Base-by-base conservation (phyloP, 2,797 vertebrate species). In the Anableps anableps region DNA sequence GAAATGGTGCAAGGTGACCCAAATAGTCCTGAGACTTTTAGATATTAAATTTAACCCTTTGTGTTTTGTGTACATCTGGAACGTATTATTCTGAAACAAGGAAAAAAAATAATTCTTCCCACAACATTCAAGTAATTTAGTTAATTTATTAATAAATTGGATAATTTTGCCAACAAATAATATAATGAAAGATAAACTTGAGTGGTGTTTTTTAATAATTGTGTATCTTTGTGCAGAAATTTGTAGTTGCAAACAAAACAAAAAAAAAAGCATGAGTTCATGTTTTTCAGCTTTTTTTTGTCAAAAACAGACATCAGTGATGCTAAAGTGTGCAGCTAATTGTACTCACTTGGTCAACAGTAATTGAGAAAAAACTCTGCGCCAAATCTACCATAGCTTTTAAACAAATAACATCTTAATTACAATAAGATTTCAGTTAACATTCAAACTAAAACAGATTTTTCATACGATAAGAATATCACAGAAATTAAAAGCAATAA, bases 151-250 rank as follows among this genome's bases (percentile, higher is more conserved):
- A 80, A 85, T 89, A 82, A 86, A 80, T 89, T 73, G 81, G 64
- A 76, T 45, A 87, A 83, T 85, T 1, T 86, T 92, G 91, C 88
- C 90, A 93, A 94, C 92, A 90, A 93, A 92, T 91, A 74, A 47
- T 55, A 2, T 58, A 11, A 45, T n/a, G 6, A 75, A 62, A 88
- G 9, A 75, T 75, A 51, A 80, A 82, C 72, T 80, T 74, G 76
- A 17, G 66, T 81, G 41, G 84, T 86, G 86, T 80, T 13, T 85
- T 79, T 29, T 71, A n/a, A 80, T 84, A 85, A 77, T 75, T 74
- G 80, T 43, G 45, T 87, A 84, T 76, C 50, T 81, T 83, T 88
- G 88, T 84, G 85, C 77, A 91, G 68, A 90, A 85, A 79, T 85
- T 78, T 81, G 62, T 31, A 76, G 68, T 86, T 43, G 81, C 83